A percentile compares a stretch with the other conserved stretches of the same genome.
Evolutionary conservation across 2,113 vertebrate genomes (phyloP).

Genomic region (Xiphophorus maculatus): DNA sequence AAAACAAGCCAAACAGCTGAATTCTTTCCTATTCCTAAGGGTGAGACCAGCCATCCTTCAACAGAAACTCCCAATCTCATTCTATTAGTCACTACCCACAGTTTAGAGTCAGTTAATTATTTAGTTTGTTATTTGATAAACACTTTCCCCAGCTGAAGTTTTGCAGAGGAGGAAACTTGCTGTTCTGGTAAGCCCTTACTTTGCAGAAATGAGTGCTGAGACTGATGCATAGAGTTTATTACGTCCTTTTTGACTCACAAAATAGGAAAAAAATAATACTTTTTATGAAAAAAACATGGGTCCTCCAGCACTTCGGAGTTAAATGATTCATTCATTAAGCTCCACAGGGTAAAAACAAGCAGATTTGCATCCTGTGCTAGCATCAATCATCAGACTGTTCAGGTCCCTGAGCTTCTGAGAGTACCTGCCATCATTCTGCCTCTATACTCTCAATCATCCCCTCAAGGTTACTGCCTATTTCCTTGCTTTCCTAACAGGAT

Average conservation of each 20-base stretch:
- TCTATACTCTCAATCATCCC: conserved; percentile 34
- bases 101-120: not conserved
- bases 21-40: not conserved
- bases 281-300: conserved; percentile 7
- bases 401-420: conserved; percentile 30
- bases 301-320: conserved; percentile 18
- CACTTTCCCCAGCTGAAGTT: not conserved
- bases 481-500: conserved; percentile 18
- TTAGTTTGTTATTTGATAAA: not conserved
- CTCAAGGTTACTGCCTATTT: conserved; percentile 61
- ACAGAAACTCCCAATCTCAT: not conserved
- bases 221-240: not conserved
- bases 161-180: not conserved
- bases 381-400: conserved; percentile 58
- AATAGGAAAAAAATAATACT: not conserved
- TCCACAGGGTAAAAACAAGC: conserved; percentile 46
- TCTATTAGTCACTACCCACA: not conserved
- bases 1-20: not conserved
- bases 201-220: not conserved
- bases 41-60: not conserved
- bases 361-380: conserved; percentile 36
- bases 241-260: not conserved
- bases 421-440: conserved; percentile 26
- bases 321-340: conserved; percentile 45
- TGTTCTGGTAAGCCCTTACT: not conserved